A percentile compares a stretch with the other conserved stretches of the same genome.
Evolutionary conservation across 2,113 vertebrate genomes (phyloP).

Genomic region (Phocoena phocoena): DNA sequence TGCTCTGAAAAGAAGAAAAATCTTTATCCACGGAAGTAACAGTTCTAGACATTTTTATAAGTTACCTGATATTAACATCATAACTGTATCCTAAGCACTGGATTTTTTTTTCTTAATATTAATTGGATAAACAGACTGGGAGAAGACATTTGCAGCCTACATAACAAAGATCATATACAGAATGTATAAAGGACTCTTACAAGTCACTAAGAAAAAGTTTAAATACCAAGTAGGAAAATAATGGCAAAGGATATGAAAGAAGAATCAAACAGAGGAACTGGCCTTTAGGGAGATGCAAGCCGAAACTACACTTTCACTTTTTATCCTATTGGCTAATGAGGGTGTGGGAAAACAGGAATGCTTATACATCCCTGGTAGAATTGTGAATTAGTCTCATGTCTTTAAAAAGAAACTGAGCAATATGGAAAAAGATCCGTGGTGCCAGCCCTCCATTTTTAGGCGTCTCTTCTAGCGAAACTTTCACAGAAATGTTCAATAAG

Average conservation of each 20-base stretch:
- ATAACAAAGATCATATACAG: not conserved
- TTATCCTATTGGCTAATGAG: not conserved
- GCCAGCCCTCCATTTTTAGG: not conserved
- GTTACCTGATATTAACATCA: conserved; percentile 11
- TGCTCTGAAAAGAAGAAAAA: not conserved
- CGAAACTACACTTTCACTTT: not conserved
- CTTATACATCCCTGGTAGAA: not conserved
- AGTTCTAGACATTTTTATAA: not conserved
- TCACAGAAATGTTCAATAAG: not conserved
- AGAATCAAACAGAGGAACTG: not conserved
- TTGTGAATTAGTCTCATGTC: not conserved
- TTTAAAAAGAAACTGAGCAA: not conserved
- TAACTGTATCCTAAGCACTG: not conserved
- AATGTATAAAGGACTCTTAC: not conserved
- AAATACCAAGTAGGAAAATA: not conserved
- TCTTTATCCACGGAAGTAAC: not conserved
- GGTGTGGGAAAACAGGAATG: no score
- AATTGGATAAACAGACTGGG: not conserved
- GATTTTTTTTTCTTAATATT: not conserved
- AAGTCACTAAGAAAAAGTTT: not conserved
- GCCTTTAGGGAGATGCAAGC: not conserved
- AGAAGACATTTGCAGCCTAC: not conserved
- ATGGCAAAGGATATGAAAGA: not conserved
- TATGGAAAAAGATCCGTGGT: not conserved
- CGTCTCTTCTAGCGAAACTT: not conserved